phyloP scores from a whole-genome alignment of 2,888 invertebrate species.

The Nephrocerus scutellatus region DNA sequence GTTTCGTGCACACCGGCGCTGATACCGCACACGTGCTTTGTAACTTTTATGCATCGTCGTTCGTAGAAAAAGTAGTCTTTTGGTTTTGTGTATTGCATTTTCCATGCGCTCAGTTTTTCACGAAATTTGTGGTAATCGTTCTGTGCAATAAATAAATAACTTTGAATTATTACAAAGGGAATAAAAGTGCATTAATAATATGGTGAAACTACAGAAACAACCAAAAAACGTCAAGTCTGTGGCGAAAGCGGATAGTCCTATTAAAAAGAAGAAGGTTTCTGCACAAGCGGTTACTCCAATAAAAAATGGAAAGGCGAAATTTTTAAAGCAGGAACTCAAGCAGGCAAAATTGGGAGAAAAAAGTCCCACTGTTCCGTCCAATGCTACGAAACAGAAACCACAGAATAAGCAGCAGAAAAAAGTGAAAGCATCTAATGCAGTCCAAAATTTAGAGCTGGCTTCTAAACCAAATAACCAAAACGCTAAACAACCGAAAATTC shows the following conservation, averaged over 20 bases:
- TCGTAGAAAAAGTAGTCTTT: too few relatives aligned
- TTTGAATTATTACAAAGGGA: too few relatives aligned
- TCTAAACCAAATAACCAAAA: constrained; percentile 1
- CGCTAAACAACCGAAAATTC: neutral
- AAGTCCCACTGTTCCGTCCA: neutral
- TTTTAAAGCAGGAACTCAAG: neutral
- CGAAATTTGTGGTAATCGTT: too few relatives aligned
- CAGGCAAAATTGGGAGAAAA: neutral
- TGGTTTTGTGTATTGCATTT: too few relatives aligned
- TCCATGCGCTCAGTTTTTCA: too few relatives aligned
- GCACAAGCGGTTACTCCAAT: neutral
- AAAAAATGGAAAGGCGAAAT: constrained; percentile 1
- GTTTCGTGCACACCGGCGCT: too few relatives aligned
- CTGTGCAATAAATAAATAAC: too few relatives aligned
- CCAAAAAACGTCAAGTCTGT: constrained; percentile 26
- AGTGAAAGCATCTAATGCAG: neutral
- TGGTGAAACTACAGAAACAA: constrained; percentile 32
- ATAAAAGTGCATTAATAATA: too few relatives aligned
- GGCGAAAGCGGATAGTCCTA: constrained; percentile 18
- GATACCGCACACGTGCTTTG: too few relatives aligned
- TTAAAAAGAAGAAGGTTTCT: constrained; percentile 24
- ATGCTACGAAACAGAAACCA: neutral
- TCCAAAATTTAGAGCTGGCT: neutral
- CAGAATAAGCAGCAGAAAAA: constrained; percentile 1
- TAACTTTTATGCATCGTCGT: too few relatives aligned